A percentile compares a stretch with the other conserved stretches of the same genome.
These are phyloP conservation scores for Heptranchias perlo DNA, from an alignment of 2,113 vertebrate species.

Conservation along the genomic window DNA sequence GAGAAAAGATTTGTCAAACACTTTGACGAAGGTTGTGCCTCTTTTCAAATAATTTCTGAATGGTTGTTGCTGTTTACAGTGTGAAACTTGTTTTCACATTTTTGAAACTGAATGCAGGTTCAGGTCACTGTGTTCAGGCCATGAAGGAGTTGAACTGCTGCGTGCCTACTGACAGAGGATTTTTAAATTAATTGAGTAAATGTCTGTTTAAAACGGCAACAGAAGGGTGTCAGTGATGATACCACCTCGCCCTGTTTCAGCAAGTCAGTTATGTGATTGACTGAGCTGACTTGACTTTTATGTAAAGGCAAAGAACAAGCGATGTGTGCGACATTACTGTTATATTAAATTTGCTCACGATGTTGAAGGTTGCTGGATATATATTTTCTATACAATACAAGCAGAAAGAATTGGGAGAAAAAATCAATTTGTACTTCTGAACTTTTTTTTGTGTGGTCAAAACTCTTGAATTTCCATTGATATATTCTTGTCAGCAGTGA, in stretches of 20 bases:
- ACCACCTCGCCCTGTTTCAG: background rate
- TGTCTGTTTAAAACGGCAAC: background rate
- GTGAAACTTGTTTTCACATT: background rate
- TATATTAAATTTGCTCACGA: background rate
- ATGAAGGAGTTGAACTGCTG: background rate
- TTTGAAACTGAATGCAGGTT: background rate
- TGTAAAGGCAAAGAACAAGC: background rate
- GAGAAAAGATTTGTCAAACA: background rate
- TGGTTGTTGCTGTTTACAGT: background rate
- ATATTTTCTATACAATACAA: background rate
- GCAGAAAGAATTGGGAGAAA: background rate
- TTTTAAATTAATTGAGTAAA: slow-evolving; percentile 8
- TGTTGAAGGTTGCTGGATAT: background rate
- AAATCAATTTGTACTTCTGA: slow-evolving; percentile 2
- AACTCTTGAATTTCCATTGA: background rate
- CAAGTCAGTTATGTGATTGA: background rate
- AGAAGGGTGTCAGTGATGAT: background rate
- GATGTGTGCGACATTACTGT: background rate
- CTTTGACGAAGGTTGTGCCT: background rate
- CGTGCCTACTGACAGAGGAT: background rate
- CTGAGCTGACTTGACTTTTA: background rate
- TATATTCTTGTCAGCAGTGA: slow-evolving; percentile 47
- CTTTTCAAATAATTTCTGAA: background rate
- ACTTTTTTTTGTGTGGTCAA: background rate
- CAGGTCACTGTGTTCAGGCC: background rate